phyloP scores from a whole-genome alignment of 2,797 vertebrate genomes.

The Hephaestus fuliginosus region DNA sequence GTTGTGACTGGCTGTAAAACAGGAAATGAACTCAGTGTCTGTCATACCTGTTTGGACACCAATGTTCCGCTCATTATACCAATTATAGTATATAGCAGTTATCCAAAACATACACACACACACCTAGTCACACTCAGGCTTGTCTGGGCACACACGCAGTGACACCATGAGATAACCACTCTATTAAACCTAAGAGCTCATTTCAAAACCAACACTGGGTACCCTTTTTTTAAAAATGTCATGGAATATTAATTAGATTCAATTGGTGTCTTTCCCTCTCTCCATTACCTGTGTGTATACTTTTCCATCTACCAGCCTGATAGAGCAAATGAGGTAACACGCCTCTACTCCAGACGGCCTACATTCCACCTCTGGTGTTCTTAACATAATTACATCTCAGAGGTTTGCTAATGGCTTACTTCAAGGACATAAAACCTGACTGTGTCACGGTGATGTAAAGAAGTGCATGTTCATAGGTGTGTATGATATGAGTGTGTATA shows the following conservation, averaged over 20 bases:
- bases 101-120: slow-evolving; percentile 13
- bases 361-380: slow-evolving; percentile 12
- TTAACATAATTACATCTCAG: background rate
- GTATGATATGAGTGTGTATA: background rate
- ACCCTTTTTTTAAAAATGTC: slow-evolving; percentile 20
- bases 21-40: slow-evolving; percentile 53
- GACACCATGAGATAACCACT: slow-evolving; percentile 28
- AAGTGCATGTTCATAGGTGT: background rate
- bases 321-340: background rate
- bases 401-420: background rate
- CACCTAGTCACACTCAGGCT: slow-evolving; percentile 14
- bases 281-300: background rate
- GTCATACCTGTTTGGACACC: slow-evolving; percentile 27
- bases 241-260: background rate
- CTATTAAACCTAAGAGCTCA: slow-evolving; percentile 20
- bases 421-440: background rate
- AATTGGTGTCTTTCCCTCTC: background rate
- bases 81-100: slow-evolving; percentile 4
- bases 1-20: slow-evolving; percentile 41
- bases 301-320: background rate
- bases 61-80: slow-evolving; percentile 26
- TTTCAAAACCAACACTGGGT: slow-evolving; percentile 22
- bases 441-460: background rate
- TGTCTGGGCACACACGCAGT: slow-evolving; percentile 20
- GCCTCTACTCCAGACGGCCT: slow-evolving; percentile 9